phyloP scores from a whole-genome alignment of 2,797 vertebrate genomes.

The Myotis myotis region DNA sequence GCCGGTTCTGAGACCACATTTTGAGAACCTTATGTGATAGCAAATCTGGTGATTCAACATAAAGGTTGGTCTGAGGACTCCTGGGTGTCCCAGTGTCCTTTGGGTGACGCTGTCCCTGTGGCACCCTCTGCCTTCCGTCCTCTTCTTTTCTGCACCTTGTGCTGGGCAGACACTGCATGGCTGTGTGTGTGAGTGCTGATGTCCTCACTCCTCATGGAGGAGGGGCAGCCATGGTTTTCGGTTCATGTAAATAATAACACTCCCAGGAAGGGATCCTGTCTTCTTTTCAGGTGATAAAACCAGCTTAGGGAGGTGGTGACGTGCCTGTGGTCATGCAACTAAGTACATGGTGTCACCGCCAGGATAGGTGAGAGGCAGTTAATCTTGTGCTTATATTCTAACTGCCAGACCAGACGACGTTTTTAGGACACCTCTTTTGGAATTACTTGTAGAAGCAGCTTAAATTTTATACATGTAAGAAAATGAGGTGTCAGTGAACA shows the following conservation, averaged over 20 bases:
- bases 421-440: neutral
- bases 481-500: neutral
- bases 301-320: neutral
- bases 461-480: neutral
- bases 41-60: neutral
- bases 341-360: neutral
- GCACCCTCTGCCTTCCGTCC: rapidly evolving
- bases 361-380: neutral
- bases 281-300: neutral
- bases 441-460: conserved; percentile 4
- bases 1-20: neutral
- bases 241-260: neutral
- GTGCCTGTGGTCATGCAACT: neutral
- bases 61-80: neutral
- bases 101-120: neutral
- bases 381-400: neutral
- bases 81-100: neutral
- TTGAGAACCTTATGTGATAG: neutral
- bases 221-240: neutral
- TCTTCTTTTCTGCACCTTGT: neutral
- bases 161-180: too few relatives aligned
- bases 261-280: neutral
- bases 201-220: neutral
- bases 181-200: neutral
- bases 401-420: neutral